Percentiles rank a stretch among this genome's conserved stretches.
Conservation (phyloP, 1,140 invertebrate genomes). For the Bombus confusus region DNA sequence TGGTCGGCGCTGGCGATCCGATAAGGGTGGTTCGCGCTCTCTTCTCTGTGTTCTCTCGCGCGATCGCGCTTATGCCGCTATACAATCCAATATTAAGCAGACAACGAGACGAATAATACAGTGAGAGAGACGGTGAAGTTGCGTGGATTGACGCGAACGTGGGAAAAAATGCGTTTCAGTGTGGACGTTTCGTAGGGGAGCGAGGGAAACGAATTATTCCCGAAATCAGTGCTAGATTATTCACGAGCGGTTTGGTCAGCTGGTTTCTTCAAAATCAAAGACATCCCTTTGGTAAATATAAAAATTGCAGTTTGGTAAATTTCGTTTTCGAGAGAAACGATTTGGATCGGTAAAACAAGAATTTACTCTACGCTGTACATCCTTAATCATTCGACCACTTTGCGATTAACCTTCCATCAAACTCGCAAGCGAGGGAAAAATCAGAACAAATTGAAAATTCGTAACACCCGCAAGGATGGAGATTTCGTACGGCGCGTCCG, state of each 20-base stretch:
- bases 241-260: neutral
- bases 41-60: neutral
- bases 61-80: neutral
- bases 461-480: neutral
- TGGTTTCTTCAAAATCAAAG: neutral
- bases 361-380: no score
- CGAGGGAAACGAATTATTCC: neutral
- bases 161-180: neutral
- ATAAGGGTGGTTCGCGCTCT: neutral
- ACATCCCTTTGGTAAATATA: neutral
- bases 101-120: neutral
- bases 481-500: no score
- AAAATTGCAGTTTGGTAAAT: no score
- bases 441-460: neutral
- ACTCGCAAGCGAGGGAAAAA: neutral
- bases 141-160: neutral
- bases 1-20: neutral
- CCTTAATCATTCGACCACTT: no score
- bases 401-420: neutral
- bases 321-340: no score
- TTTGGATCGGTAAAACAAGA: no score
- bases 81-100: conserved; percentile 12
- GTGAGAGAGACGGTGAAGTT: neutral
- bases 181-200: neutral
- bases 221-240: neutral